Percentiles rank a stretch among this genome's conserved stretches.
Evolutionary conservation across 1,140 invertebrate species (phyloP).

Genomic region (Cydia splendana): DNA sequence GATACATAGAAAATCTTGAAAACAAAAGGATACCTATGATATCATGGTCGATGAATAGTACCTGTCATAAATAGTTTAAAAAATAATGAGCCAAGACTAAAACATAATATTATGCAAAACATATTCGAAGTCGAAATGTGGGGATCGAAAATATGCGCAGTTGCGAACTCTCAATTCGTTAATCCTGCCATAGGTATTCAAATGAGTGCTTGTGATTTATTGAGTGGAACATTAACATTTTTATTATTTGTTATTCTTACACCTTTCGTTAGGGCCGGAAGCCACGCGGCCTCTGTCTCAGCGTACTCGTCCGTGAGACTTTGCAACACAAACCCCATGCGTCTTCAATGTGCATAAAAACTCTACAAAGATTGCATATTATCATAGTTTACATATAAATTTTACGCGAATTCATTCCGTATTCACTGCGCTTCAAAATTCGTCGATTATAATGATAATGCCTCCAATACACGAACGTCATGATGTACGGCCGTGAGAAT

Average conservation of each 20-base stretch:
- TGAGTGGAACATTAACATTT: conserved; percentile 81
- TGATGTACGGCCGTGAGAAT: conserved; percentile 78
- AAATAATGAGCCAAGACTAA: conserved; percentile 38
- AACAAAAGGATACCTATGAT: not conserved
- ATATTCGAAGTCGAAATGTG: conserved; percentile 53
- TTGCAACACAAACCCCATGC: conserved; percentile 50
- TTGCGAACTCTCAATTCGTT: conserved; percentile 72
- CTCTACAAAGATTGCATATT: conserved; percentile 65
- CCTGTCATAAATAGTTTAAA: not conserved
- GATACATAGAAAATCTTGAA: not conserved
- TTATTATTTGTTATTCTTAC: conserved; percentile 82
- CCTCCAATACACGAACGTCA: conserved; percentile 70
- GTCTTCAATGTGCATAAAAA: conserved; percentile 51
- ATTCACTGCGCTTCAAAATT: conserved; percentile 70
- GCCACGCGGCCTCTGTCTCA: conserved; percentile 77
- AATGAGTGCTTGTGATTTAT: conserved; percentile 80
- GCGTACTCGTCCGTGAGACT: conserved; percentile 76
- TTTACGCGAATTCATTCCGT: conserved; percentile 77
- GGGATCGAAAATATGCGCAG: conserved; percentile 46
- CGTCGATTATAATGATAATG: conserved; percentile 77
- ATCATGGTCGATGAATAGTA: not conserved
- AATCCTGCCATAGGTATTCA: conserved; percentile 77
- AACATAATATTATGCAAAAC: conserved; percentile 61
- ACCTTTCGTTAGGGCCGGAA: conserved; percentile 76
- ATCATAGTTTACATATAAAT: conserved; percentile 80